Base-by-base conservation (phyloP, 1,140 invertebrate species). In the Macrosteles quadrilineatus region DNA sequence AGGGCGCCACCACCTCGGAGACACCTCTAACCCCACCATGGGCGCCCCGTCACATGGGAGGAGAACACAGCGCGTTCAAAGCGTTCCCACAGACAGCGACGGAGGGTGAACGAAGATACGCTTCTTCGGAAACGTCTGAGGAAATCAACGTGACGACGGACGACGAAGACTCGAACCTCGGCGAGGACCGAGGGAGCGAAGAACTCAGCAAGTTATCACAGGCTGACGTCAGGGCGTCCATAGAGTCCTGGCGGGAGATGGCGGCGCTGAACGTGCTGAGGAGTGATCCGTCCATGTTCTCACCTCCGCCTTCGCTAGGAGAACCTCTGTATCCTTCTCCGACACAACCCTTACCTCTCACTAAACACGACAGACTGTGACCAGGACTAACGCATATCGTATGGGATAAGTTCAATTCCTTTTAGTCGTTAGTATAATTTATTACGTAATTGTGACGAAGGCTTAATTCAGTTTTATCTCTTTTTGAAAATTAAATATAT, bases 21-120 rank as follows among this genome's bases (percentile, higher is more conserved):
- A 68, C 65, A 36, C 71, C 36, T 68, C 72, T 53, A 72, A 12
- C 71, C 57, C 71, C 75, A 36, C 74, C 77, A 17, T 75, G 77
- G 63, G 45, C 74, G 21, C 53, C 77, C 62, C 45, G 71, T 43
- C 67, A 69, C 65, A 93, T 72, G 93, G 90, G 92, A 91, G 92
- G 92, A 80, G 91, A 94, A 83, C 91, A 93, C 85, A 92, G 90
- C 78, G 92, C 92, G 0, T 94, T 94, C 80, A 89, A 88, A 59
- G 85, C 89, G n/a, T 85, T 90, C 19, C 25, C 67, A 4, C 69
- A 47, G 14, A 50, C 68, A 32, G 9, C 29, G n/a, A 29, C 32
- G 36, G 50, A 63, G 43, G 32, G 36, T 29, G 50, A 63, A 31
- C 17, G 62, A 43, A 69, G 66, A 43, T 77, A 75, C 67, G 69